Percentiles rank a stretch among this genome's conserved stretches.
These are phyloP conservation scores for Protosalanx chinensis DNA, from an alignment of 2,797 vertebrate genomes.

Conservation along the genomic window DNA sequence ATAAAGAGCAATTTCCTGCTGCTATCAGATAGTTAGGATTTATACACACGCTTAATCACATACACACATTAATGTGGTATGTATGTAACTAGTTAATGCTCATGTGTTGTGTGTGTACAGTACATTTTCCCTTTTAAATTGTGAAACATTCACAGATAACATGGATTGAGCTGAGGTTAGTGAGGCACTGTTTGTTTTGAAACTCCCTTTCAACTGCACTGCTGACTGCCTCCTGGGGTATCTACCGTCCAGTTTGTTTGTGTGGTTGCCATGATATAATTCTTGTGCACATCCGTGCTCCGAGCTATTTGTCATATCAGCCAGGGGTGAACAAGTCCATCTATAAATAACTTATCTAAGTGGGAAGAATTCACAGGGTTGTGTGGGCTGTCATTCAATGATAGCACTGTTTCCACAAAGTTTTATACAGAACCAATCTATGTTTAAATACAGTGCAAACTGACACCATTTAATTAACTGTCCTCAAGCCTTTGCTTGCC, in stretches of 20 bases:
- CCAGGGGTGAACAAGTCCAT: slow-evolving; percentile 29
- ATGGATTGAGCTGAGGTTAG: too few relatives aligned
- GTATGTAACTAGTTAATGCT: too few relatives aligned
- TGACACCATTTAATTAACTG: background rate
- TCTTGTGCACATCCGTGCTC: slow-evolving; percentile 15
- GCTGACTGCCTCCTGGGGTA: background rate
- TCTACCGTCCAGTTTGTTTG: slow-evolving; percentile 3
- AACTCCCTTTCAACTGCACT: background rate
- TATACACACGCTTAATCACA: too few relatives aligned
- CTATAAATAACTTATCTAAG: slow-evolving; percentile 51
- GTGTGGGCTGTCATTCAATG: slow-evolving; percentile 31
- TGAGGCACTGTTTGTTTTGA: background rate
- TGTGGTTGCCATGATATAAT: background rate
- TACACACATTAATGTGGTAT: too few relatives aligned
- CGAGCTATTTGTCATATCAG: slow-evolving; percentile 41
- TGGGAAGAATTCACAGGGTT: slow-evolving; percentile 36
- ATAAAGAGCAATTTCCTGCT: background rate
- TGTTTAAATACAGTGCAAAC: background rate
- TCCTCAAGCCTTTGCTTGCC: background rate
- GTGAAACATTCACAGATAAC: too few relatives aligned
- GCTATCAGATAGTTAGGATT: background rate
- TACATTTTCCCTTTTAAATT: too few relatives aligned
- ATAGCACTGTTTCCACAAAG: slow-evolving; percentile 23
- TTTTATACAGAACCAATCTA: background rate
- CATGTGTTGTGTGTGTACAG: too few relatives aligned